Percentiles rank a stretch among this genome's conserved stretches.
Evolutionary conservation across 2,113 vertebrate species (phyloP).

Genomic region (Archocentrus centrarchus): DNA sequence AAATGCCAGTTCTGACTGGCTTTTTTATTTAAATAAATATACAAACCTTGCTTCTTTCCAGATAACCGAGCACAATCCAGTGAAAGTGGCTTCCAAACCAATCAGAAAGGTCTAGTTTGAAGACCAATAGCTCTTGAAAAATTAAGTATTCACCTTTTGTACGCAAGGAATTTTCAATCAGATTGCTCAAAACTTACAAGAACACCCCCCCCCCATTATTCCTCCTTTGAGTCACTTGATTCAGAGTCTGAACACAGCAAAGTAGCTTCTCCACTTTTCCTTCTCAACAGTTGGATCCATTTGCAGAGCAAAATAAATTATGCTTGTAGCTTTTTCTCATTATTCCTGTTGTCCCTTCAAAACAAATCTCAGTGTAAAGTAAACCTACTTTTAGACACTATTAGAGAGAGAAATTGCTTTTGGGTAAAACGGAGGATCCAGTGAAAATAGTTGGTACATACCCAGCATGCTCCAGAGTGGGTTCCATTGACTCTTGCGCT

Average conservation of each 20-base stretch:
- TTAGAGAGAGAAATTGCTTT: slow-evolving; percentile 30
- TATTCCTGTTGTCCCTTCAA: slow-evolving; percentile 16
- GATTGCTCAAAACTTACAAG: slow-evolving; percentile 29
- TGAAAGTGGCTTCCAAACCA: slow-evolving; percentile 28
- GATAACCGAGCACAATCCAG: not conserved
- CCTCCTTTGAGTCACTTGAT: slow-evolving; percentile 46
- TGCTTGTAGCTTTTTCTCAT: slow-evolving; percentile 22
- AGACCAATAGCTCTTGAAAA: slow-evolving; percentile 19
- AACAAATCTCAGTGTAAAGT: slow-evolving; percentile 27
- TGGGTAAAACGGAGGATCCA: not conserved
- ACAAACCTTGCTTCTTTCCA: not conserved
- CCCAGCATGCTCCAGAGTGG: slow-evolving; percentile 48
- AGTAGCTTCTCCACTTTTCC: slow-evolving; percentile 16
- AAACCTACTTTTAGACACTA: slow-evolving; percentile 21
- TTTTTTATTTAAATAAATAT: slow-evolving; percentile 42
- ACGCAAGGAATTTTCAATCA: slow-evolving; percentile 33
- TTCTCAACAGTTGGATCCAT: slow-evolving; percentile 21
- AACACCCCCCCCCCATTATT: not conserved
- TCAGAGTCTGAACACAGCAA: slow-evolving; percentile 28
- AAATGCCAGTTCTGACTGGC: slow-evolving; percentile 9
- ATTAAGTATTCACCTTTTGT: slow-evolving; percentile 6
- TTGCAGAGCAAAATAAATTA: slow-evolving; percentile 24
- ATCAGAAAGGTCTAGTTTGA: slow-evolving; percentile 13
- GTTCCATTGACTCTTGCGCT: slow-evolving; percentile 72
- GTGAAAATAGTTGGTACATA: slow-evolving; percentile 61